Percentiles rank a stretch among this genome's conserved stretches.
These are phyloP conservation scores for Osmoderma eremita DNA, from an alignment of 2,888 invertebrate genomes.

Conservation along the genomic window DNA sequence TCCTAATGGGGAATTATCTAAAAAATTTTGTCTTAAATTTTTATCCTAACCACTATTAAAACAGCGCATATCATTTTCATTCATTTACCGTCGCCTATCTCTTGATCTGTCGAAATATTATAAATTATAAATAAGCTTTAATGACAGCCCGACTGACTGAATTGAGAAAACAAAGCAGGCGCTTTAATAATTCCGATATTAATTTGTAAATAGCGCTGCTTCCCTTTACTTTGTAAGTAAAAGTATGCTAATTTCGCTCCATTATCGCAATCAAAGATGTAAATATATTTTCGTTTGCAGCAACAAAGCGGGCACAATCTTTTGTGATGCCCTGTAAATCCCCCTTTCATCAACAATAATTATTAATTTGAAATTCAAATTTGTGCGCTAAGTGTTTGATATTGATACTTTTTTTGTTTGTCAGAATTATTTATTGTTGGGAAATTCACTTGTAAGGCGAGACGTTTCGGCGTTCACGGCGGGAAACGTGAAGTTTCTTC, in stretches of 20 bases:
- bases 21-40: too few species aligned
- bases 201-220: constrained; percentile 36
- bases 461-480: neutral
- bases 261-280: constrained; percentile 43
- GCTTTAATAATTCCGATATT: constrained; percentile 28
- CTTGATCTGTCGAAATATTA: constrained; percentile 9
- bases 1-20: too few species aligned
- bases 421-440: constrained; percentile 14
- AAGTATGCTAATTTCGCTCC: constrained; percentile 40
- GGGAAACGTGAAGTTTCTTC: constrained; percentile 7
- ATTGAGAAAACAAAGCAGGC: constrained; percentile 16
- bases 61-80: constrained; percentile 2
- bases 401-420: constrained; percentile 19
- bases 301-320: constrained; percentile 30
- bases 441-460: neutral
- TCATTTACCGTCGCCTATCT: neutral
- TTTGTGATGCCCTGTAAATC: constrained; percentile 21
- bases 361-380: constrained; percentile 33
- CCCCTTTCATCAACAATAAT: constrained; percentile 30
- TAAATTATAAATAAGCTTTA: constrained; percentile 35
- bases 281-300: constrained; percentile 36
- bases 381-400: constrained; percentile 25
- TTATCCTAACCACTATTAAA: neutral
- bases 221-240: constrained; percentile 18
- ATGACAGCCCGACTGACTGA: constrained; percentile 15